A percentile compares a stretch with the other conserved stretches of the same genome.
Conservation (phyloP, 2,888 invertebrate species). For the Drosophila siamana region DNA sequence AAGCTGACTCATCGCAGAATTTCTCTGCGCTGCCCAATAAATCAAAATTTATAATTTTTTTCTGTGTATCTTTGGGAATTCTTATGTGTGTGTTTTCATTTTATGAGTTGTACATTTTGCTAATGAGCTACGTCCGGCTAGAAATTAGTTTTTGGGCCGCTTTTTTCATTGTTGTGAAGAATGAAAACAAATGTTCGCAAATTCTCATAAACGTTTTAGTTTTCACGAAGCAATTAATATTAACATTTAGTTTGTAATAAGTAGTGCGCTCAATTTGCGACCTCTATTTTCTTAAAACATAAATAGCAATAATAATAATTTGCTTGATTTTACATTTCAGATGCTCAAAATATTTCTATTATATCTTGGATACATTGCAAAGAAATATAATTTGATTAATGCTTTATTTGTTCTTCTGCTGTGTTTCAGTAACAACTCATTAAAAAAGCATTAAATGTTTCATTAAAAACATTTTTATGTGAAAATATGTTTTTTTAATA, state of each 20-base stretch:
- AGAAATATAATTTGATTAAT: neutral
- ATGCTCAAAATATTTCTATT: neutral
- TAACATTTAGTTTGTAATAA: neutral
- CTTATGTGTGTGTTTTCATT: constrained; percentile 17
- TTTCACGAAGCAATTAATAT: constrained; percentile 30
- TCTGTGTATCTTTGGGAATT: neutral
- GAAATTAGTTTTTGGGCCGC: constrained; percentile 33
- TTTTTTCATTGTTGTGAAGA: constrained; percentile 22
- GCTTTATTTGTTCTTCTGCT: neutral
- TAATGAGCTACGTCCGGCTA: constrained; percentile 52
- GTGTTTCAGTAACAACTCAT: neutral
- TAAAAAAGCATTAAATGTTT: neutral
- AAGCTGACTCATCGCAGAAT: constrained; percentile 59
- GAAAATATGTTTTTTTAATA: constrained; percentile 1
- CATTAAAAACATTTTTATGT: neutral
- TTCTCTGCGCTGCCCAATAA: constrained; percentile 35
- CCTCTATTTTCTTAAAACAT: no score
- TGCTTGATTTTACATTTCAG: neutral
- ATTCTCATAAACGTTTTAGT: constrained; percentile 26
- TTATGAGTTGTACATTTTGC: constrained; percentile 37
- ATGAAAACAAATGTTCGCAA: constrained; percentile 50
- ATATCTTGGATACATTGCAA: neutral
- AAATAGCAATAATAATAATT: no score
- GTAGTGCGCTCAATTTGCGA: no score
- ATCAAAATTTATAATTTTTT: constrained; percentile 42